phyloP scores from a whole-genome alignment of 2,888 invertebrate genomes.

The Tipula confusa region DNA sequence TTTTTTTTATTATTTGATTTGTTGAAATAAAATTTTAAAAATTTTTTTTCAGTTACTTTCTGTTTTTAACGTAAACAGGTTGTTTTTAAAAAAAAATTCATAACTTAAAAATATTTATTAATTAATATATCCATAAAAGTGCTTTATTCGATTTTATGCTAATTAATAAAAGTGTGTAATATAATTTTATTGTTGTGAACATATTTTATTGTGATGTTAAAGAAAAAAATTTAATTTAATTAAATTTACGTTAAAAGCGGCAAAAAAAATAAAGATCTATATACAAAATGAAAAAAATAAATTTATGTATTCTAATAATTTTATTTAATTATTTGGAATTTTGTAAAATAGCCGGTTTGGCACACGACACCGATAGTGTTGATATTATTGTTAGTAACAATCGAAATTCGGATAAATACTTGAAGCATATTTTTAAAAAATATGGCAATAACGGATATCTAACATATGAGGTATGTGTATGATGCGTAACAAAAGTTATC shows the following conservation, averaged over 20 bases:
- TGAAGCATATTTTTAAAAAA: slow-evolving; percentile 47
- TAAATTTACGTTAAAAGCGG: background rate
- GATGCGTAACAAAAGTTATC: background rate
- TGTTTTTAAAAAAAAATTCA: background rate
- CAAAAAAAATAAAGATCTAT: background rate
- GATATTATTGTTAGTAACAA: background rate
- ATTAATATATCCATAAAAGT: too few species aligned
- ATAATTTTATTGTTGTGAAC: background rate
- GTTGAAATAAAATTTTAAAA: background rate
- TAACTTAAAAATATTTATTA: background rate
- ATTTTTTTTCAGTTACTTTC: background rate
- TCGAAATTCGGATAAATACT: slow-evolving; percentile 47
- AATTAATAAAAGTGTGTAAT: background rate
- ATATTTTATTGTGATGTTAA: background rate
- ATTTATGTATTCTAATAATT: background rate
- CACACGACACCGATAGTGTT: background rate
- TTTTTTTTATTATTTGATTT: background rate
- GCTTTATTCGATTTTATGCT: background rate
- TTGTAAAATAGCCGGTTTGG: background rate
- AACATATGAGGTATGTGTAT: background rate
- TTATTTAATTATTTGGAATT: background rate
- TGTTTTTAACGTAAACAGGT: background rate
- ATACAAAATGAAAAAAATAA: background rate
- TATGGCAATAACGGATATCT: slow-evolving; percentile 45
- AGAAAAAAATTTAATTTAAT: background rate